These are phyloP conservation scores for Uria lomvia DNA, from an alignment of 2,113 vertebrate species.

Conservation along the genomic window DNA sequence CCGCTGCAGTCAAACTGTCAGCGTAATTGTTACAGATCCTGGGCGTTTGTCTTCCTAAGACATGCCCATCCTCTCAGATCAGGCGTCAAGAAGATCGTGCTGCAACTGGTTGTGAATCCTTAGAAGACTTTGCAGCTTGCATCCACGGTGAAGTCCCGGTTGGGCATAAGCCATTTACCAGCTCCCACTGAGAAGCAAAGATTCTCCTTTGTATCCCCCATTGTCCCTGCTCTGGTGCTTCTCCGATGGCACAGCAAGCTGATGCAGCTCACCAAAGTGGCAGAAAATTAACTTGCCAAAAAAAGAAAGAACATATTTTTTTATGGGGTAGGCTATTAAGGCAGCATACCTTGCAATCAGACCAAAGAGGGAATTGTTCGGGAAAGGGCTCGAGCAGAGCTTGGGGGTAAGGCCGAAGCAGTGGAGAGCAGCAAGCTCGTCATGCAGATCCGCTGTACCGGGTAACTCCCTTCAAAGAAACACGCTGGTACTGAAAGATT, in stretches of 20 bases:
- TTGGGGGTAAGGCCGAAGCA: not conserved
- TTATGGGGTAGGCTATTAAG: not conserved
- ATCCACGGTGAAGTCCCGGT: not conserved
- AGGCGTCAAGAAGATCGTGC: not conserved
- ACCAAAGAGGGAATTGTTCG: not conserved
- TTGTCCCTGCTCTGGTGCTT: not conserved
- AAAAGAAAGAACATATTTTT: accelerated
- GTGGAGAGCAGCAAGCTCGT: not conserved
- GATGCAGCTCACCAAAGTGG: not conserved
- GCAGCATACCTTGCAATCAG: not conserved
- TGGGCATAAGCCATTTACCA: not conserved
- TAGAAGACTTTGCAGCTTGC: not conserved
- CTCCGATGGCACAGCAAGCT: not conserved
- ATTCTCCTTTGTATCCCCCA: not conserved
- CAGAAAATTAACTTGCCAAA: not conserved
- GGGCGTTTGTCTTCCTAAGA: not conserved
- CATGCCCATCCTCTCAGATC: not conserved
- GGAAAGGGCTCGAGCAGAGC: not conserved
- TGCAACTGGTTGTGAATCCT: not conserved
- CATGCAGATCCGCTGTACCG: not conserved
- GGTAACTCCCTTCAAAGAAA: not conserved
- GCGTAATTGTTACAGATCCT: not conserved
- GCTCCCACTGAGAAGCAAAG: not conserved
- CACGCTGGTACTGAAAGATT: not conserved
- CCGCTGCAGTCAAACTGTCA: not conserved